Evolutionary conservation across 1,140 invertebrate species (phyloP).

Genomic region (Megalopta genalis): DNA sequence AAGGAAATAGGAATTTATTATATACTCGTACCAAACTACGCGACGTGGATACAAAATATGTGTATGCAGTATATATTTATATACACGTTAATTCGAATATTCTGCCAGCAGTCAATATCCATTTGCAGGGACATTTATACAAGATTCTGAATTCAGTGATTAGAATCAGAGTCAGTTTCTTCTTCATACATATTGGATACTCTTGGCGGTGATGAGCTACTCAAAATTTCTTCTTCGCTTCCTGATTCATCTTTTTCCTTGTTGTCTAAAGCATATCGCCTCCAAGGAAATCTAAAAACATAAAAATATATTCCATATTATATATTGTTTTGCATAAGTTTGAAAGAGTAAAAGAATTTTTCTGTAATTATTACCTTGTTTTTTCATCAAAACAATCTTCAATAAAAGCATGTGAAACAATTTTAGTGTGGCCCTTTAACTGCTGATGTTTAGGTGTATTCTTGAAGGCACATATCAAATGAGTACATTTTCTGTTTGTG

Average conservation of each 20-base stretch:
- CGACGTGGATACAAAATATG: background rate
- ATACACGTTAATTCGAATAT: background rate
- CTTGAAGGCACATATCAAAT: conserved; percentile 77
- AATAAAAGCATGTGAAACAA: conserved; percentile 74
- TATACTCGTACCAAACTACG: no score
- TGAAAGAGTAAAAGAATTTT: background rate
- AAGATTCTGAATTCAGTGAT: conserved; percentile 50
- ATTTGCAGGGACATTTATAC: background rate
- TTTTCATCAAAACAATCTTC: conserved; percentile 75
- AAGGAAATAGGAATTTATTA: no score
- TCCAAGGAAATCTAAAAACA: conserved; percentile 74
- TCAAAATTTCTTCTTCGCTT: conserved; percentile 77
- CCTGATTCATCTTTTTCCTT: conserved; percentile 68
- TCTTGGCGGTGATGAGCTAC: conserved; percentile 44
- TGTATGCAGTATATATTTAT: background rate
- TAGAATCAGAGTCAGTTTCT: conserved; percentile 72
- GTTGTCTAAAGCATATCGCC: conserved; percentile 72
- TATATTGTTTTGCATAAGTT: no score
- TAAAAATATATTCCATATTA: no score
- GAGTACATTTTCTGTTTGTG: conserved; percentile 72
- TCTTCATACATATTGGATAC: conserved; percentile 62
- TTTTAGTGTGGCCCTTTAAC: conserved; percentile 71
- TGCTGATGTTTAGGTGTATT: conserved; percentile 77
- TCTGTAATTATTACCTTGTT: conserved; percentile 65
- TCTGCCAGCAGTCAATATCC: background rate